A percentile compares a stretch with the other conserved stretches of the same genome.
Conservation (phyloP, 2,797 vertebrate species). For the Cyclopterus lumpus region DNA sequence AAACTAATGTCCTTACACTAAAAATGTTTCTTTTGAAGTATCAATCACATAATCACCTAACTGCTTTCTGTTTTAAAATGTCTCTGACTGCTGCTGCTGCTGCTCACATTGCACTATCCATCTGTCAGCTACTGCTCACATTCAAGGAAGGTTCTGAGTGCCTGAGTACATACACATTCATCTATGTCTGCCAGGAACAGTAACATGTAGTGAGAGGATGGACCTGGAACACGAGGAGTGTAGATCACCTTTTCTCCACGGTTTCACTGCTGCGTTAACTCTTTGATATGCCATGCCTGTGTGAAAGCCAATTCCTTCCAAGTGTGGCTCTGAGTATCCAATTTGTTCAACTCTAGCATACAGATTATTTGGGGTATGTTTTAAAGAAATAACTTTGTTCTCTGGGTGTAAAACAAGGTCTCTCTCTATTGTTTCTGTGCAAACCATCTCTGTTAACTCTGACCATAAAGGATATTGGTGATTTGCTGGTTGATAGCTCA, state of each 20-base stretch:
- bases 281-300: slow-evolving; percentile 51
- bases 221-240: slow-evolving; percentile 58
- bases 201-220: slow-evolving; percentile 50
- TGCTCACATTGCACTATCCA: slow-evolving; percentile 27
- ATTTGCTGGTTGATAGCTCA: slow-evolving; percentile 13
- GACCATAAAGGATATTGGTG: slow-evolving; percentile 16
- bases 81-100: slow-evolving; percentile 1
- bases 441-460: slow-evolving; percentile 9
- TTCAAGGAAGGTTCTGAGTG: slow-evolving; percentile 21
- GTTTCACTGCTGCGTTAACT: slow-evolving; percentile 36
- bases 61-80: background rate
- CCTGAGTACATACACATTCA: slow-evolving; percentile 31
- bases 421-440: slow-evolving; percentile 6
- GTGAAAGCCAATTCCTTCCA: slow-evolving; percentile 22
- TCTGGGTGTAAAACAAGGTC: background rate
- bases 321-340: slow-evolving; percentile 25
- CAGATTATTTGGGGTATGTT: slow-evolving; percentile 8
- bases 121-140: slow-evolving; percentile 32
- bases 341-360: slow-evolving; percentile 25
- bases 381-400: background rate
- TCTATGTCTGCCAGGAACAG: slow-evolving; percentile 42
- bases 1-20: slow-evolving; percentile 16
- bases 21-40: slow-evolving; percentile 18
- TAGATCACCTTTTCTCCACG: slow-evolving; percentile 36
- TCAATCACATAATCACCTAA: slow-evolving; percentile 31